These are phyloP conservation scores for Oopsacas minuta DNA, from an alignment of 37 sponge, comb jelly and placozoan genomes.

Conservation along the genomic window DNA sequence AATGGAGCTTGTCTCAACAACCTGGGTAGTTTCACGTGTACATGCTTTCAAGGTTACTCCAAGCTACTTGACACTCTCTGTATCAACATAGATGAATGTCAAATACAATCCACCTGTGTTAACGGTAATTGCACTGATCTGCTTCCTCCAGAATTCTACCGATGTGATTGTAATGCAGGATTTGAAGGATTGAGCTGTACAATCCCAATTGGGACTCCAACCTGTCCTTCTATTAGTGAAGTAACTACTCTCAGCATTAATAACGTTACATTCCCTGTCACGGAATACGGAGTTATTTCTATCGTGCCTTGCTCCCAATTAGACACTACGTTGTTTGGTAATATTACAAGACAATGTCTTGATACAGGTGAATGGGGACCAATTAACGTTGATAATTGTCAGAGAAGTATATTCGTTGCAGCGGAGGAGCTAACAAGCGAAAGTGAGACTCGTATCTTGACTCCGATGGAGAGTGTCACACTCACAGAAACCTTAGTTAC, in stretches of 20 bases:
- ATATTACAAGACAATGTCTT: neutral
- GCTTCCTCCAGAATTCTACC: neutral
- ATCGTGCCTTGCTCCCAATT: neutral
- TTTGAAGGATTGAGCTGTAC: neutral
- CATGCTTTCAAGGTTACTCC: neutral
- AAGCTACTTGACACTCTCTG: neutral
- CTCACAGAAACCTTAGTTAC: neutral
- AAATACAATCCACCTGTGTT: neutral
- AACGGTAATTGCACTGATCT: conserved; percentile 8
- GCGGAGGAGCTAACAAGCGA: neutral
- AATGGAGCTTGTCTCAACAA: neutral
- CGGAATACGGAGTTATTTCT: neutral
- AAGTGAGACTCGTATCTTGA: neutral
- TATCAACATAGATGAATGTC: neutral
- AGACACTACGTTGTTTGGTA: neutral
- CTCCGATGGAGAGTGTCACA: neutral
- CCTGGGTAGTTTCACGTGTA: neutral
- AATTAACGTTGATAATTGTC: neutral
- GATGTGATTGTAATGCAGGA: neutral
- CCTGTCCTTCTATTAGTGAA: neutral
- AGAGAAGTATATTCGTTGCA: conserved; percentile 2
- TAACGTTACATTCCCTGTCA: neutral
- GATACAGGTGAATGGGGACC: neutral
- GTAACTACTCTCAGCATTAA: neutral
- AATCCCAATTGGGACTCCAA: neutral